Evolutionary conservation across 2,113 vertebrate genomes (phyloP), one percentile per base, ranked within the genome.

Genomic region (Oxyruncus cristatus): DNA sequence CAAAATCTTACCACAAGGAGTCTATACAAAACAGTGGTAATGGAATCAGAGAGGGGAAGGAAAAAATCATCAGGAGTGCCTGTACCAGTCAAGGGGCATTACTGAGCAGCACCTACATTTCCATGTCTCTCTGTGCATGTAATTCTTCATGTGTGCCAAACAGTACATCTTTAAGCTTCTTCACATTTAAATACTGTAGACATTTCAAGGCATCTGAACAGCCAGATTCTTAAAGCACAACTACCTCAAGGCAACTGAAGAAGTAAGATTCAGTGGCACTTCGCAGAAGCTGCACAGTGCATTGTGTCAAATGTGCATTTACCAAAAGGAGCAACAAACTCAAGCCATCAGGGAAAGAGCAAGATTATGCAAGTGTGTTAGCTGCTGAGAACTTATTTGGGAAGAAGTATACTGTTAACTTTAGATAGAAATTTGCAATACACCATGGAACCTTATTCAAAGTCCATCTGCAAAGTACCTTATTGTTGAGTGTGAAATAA

Each of bases 1-100:
- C 92, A 97, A 96, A 97, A 91, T 97, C 93, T 97, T 97, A 96
- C 97, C 96, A 95, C 90, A 96, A 97, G 97, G 97, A 97, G 96
- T 98, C 97, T 55, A 89, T 88, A 95, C 49, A 92, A 94, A 98
- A 90, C 94, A 95, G 91, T 72, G 76, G 68, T 94, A 93, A 92
- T 42, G 44, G 81, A 95, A 86, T 79, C 72, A 73, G 68, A 90
- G 80, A 83, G 72, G 47, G 73, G 53, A 89, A 89, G 28, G 81
- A 39, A 85, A 95, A 75, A 77, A 63, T 19, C 3, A 0, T 92
- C 41, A 52, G 5, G 47, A 87, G 20, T 52, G 63, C 67, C 78
- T 90, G 82, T 58, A 72, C 70, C 70, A 87, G 89, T 93, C 85
- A 88, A 88, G 67, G 93, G 85, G 58, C 77, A 92, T 95, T 92